These are phyloP conservation scores for Gambusia holbrooki DNA, from an alignment of 2,113 vertebrate species.

Conservation along the genomic window DNA sequence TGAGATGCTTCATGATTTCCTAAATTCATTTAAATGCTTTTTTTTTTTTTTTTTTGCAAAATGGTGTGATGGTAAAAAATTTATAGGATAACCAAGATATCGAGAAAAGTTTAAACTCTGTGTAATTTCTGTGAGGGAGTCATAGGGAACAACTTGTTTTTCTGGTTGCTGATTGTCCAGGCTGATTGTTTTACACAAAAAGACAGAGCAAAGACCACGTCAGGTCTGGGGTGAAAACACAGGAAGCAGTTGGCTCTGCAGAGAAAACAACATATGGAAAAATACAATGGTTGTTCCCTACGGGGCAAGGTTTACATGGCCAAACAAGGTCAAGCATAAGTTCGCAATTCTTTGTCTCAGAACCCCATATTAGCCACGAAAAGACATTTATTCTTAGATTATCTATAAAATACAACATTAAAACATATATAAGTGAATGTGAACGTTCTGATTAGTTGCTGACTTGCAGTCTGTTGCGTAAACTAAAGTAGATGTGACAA, in stretches of 20 bases:
- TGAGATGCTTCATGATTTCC: background rate
- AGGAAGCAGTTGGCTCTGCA: constrained; percentile 55
- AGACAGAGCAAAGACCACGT: constrained; percentile 10
- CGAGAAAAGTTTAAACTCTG: background rate
- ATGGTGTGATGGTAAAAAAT: background rate
- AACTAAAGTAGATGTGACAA: background rate
- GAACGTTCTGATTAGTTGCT: background rate
- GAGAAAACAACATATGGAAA: constrained; percentile 40
- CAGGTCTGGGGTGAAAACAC: constrained; percentile 32
- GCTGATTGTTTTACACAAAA: background rate
- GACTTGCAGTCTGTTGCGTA: background rate
- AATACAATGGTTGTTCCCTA: constrained; percentile 62
- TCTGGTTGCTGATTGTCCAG: background rate
- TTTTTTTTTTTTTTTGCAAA: no score
- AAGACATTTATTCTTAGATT: background rate
- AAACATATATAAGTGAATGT: background rate
- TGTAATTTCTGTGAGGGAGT: background rate
- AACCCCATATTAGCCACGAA: background rate
- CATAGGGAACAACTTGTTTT: background rate
- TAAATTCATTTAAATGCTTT: background rate
- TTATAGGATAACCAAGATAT: background rate
- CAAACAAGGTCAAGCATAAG: constrained; percentile 45
- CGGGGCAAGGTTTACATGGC: constrained; percentile 32
- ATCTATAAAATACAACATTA: background rate
- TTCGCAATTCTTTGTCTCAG: constrained; percentile 26